phyloP scores from a whole-genome alignment of 2,113 vertebrate genomes.

The Phyllostomus hastatus region DNA sequence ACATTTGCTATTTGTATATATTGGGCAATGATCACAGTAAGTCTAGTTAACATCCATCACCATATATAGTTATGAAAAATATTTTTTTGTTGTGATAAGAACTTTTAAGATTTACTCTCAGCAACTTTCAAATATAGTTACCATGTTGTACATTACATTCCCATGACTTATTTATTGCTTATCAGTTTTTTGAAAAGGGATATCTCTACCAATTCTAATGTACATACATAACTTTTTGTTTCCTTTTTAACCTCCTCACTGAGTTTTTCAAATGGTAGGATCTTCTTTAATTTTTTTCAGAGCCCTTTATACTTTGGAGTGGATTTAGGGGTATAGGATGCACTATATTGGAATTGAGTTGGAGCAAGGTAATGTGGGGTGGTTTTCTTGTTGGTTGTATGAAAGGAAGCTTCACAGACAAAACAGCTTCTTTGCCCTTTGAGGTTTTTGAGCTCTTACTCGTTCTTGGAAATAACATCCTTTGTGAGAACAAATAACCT shows the following conservation, averaged over 20 bases:
- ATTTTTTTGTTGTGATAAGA: not conserved
- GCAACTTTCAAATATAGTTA: not conserved
- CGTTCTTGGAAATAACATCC: not conserved
- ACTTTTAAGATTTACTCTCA: not conserved
- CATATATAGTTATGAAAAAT: not conserved
- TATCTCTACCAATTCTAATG: not conserved
- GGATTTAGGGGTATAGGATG: not conserved
- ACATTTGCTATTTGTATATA: not conserved
- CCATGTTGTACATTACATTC: not conserved
- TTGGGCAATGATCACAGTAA: not conserved
- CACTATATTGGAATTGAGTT: conserved; percentile 14
- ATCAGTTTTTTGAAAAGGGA: not conserved
- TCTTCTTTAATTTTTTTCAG: not conserved
- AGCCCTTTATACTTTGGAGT: not conserved
- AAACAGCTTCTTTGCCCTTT: conserved; percentile 11
- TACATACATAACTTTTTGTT: not conserved
- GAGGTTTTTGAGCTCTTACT: not conserved
- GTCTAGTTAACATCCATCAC: not conserved
- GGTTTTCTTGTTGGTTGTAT: not conserved
- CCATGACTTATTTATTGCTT: not conserved
- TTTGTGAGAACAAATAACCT: not conserved
- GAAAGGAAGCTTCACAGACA: not conserved
- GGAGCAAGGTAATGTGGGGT: not conserved
- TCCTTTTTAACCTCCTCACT: not conserved
- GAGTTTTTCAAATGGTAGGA: not conserved